Percentiles rank a stretch among this genome's conserved stretches.
Evolutionary conservation across 2,797 vertebrate species (phyloP).

Genomic region (Percopsis omiscomaycus): DNA sequence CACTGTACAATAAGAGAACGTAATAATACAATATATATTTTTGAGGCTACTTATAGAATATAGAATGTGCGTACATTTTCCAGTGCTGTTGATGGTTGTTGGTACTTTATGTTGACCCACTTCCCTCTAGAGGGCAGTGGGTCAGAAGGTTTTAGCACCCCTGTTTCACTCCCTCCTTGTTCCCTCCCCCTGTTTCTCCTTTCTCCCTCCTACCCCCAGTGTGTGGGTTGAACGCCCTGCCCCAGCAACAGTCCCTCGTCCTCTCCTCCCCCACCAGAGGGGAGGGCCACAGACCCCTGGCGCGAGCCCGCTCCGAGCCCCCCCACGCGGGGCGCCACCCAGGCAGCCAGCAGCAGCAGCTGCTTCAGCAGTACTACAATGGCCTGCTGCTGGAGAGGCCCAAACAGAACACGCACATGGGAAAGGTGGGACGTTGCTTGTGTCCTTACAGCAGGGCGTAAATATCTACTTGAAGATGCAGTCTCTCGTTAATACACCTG

Average conservation of each 20-base stretch:
- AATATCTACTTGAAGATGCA: no score
- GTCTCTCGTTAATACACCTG: no score
- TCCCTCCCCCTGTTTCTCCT: constrained; percentile 3
- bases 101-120: background rate
- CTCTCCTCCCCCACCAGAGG: constrained; percentile 52
- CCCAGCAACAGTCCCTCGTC: constrained; percentile 53
- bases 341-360: constrained; percentile 56
- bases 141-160: no score
- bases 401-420: constrained; percentile 69
- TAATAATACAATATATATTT: no score
- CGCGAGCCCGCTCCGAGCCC: constrained; percentile 87
- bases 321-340: constrained; percentile 50
- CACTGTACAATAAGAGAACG: background rate
- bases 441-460: no score
- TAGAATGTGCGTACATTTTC: no score
- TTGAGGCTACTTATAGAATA: background rate
- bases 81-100: no score
- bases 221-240: constrained; percentile 50
- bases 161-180: background rate
- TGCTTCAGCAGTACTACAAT: constrained; percentile 76
- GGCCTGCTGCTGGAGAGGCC: constrained; percentile 74
- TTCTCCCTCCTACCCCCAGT: constrained; percentile 39
- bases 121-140: background rate
- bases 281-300: constrained; percentile 80
- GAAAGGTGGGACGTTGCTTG: constrained; percentile 54